Conservation (phyloP, 1,140 invertebrate species). For the Diabrotica virgifera region DNA sequence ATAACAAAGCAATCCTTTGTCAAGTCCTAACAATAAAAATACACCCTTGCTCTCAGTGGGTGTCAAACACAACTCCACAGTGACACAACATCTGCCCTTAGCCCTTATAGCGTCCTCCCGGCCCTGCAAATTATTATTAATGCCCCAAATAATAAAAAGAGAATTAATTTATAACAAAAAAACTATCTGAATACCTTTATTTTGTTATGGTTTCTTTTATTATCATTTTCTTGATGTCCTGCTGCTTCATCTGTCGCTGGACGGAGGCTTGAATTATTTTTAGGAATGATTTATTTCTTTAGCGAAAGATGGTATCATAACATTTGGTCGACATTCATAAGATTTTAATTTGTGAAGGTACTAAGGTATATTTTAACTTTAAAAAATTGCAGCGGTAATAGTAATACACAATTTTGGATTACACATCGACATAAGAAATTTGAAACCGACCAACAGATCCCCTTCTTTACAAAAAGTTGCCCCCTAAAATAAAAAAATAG, state of each 20-base stretch:
- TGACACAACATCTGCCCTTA: neutral
- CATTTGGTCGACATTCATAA: too few species aligned
- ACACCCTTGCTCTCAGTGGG: constrained; percentile 6
- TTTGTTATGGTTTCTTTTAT: neutral
- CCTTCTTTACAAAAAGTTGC: too few species aligned
- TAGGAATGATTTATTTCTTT: too few species aligned
- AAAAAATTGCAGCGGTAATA: too few species aligned
- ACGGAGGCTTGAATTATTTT: neutral
- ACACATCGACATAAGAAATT: too few species aligned
- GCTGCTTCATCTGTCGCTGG: neutral
- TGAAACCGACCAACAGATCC: too few species aligned
- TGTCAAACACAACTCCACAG: neutral
- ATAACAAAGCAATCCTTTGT: constrained; percentile 4
- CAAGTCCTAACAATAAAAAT: neutral
- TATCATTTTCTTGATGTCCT: neutral
- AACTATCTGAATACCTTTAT: neutral
- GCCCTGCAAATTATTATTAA: neutral
- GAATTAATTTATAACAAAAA: constrained; percentile 3
- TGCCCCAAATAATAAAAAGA: constrained; percentile 1
- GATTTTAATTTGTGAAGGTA: too few species aligned
- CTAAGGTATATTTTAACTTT: too few species aligned
- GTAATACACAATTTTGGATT: too few species aligned
- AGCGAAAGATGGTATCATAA: too few species aligned
- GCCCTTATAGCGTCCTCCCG: neutral
- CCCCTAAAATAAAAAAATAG: too few species aligned